These are phyloP conservation scores for Protobothrops flavoviridis DNA, from an alignment of 2,113 vertebrate species.

Conservation along the genomic window DNA sequence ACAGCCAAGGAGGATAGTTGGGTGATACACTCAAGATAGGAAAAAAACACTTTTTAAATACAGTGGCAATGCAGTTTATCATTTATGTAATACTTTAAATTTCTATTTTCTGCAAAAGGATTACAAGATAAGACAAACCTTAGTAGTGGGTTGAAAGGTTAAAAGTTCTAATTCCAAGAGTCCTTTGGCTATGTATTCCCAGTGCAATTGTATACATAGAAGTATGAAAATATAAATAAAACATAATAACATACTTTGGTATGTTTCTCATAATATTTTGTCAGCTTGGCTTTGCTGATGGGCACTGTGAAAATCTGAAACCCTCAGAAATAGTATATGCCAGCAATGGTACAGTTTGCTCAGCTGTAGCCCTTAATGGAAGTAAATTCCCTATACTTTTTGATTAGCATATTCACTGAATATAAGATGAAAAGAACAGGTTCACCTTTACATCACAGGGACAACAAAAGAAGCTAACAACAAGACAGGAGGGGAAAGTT, in stretches of 20 bases:
- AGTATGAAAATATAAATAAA: not conserved
- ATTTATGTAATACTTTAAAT: not conserved
- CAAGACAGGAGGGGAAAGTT: conserved; percentile 37
- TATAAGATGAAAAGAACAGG: not conserved
- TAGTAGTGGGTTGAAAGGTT: not conserved
- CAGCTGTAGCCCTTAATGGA: not conserved
- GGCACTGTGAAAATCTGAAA: not conserved
- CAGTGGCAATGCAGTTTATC: not conserved
- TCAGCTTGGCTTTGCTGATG: not conserved
- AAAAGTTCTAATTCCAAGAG: not conserved
- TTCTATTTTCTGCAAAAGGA: not conserved
- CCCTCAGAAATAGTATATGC: accelerated
- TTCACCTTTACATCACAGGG: conserved; percentile 37
- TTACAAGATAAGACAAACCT: not conserved
- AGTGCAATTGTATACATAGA: not conserved
- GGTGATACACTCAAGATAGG: not conserved
- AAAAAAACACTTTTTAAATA: not conserved
- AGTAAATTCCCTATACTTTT: accelerated
- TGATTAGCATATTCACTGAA: conserved; percentile 5
- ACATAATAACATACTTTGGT: not conserved
- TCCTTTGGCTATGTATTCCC: not conserved
- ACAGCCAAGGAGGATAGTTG: not conserved
- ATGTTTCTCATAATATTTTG: conserved; percentile 22
- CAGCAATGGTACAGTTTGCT: not conserved
- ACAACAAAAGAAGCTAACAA: conserved; percentile 34